Evolutionary conservation across 2,888 invertebrate species (phyloP), one percentile per base, ranked within the genome.

Genomic region (Melanostoma scalare): DNA sequence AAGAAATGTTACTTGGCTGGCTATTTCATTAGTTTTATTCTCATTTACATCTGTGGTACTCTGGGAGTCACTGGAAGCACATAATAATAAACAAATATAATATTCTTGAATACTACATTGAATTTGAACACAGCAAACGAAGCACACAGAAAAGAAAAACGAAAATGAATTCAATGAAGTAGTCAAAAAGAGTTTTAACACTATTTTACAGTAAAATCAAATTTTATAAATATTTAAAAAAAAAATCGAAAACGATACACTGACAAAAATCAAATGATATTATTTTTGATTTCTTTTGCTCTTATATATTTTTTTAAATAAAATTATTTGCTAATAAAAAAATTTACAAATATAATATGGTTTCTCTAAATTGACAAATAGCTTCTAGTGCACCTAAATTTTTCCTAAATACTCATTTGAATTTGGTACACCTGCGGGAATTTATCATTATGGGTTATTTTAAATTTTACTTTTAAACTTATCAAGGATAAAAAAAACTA

Each of bases 21-120:
- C 82, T 82, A 78, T 82, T 84, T 79, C 75, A 84, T 84, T 79
- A 71, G 67, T 75, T 75, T 69, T 61, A 71, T 76, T 67, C 40
- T 78, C 82, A 82, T 82, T 65, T 80, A 61, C 76, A 81, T 77
- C 67, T 77, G 77, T 82, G 81, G 81, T 82, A 82, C 52, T 73
- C 61, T 78, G 72, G 81, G 77, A 60, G 40, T 63, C 50, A 69
- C 63, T 52, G 50, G 61, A 63, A 60, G 82, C 82, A 82, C 82
- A 74, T 58, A 61, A 44, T 6, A 44, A 3, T 36, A 31, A 6
- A 42, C 2, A 60, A 5, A 33, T 60, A 20, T 20, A 20, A 20
- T 20, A 31, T 46, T 50, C 42, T 75, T 58, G 65, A 68, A 60
- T 73, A 58, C 76, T 72, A 36, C 72, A 80, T 80, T 80, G 76